These are phyloP conservation scores for Pissodes strobi DNA, from an alignment of 1,140 invertebrate species.

Conservation along the genomic window DNA sequence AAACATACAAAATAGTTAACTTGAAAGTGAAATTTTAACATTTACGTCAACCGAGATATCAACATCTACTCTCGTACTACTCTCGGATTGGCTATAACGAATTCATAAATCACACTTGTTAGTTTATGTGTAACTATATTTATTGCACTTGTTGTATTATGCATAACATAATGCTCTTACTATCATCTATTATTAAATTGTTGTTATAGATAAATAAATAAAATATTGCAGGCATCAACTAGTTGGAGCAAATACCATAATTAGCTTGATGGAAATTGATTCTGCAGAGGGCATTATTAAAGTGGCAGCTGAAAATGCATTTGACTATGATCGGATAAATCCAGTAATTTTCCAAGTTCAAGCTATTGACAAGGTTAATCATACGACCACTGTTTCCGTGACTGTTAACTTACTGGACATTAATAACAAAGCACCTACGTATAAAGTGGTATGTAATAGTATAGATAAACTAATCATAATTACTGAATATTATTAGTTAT, in stretches of 20 bases:
- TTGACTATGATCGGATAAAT: constrained; percentile 63
- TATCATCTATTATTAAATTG: too few species aligned
- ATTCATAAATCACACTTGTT: too few species aligned
- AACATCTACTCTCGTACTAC: too few species aligned
- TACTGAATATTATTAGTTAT: too few species aligned
- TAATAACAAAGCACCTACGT: constrained; percentile 63
- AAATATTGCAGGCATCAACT: constrained; percentile 26
- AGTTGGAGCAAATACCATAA: constrained; percentile 25
- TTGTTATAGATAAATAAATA: not conserved
- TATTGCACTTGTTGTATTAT: too few species aligned
- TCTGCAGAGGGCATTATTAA: constrained; percentile 56
- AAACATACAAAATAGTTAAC: too few species aligned
- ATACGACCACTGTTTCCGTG: constrained; percentile 59
- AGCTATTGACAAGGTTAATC: constrained; percentile 55
- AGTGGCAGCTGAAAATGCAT: constrained; percentile 57
- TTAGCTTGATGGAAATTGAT: constrained; percentile 54
- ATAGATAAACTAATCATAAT: too few species aligned
- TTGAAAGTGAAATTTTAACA: too few species aligned
- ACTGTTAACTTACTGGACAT: constrained; percentile 61
- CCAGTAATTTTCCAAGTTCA: constrained; percentile 61
- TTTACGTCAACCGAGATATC: too few species aligned
- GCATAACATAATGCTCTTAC: too few species aligned
- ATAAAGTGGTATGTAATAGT: constrained; percentile 54
- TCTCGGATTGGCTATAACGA: not conserved
- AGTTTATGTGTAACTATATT: too few species aligned